phyloP scores from a whole-genome alignment of 2,888 invertebrate genomes.

The Neuroscelio doddi region DNA sequence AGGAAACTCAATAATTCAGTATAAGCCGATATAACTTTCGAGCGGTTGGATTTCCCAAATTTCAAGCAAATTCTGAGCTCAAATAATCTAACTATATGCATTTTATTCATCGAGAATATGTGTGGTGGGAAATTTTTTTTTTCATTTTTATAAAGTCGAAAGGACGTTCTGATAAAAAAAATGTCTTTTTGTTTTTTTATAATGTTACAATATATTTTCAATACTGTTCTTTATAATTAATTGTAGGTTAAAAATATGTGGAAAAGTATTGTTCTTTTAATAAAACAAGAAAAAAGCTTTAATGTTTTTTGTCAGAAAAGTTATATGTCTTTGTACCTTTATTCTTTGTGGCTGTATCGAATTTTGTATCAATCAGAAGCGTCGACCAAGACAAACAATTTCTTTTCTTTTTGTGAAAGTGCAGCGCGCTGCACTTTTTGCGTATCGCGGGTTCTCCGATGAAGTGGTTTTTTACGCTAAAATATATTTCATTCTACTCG shows the following conservation, averaged over 20 bases:
- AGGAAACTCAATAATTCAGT: constrained; percentile 2
- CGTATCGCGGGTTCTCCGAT: constrained; percentile 18
- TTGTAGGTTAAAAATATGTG: too few species aligned
- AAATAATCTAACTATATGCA: background rate
- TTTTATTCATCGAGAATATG: background rate
- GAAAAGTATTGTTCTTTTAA: too few species aligned
- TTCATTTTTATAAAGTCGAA: too few species aligned
- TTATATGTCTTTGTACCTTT: background rate
- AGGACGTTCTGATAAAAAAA: too few species aligned
- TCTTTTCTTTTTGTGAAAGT: constrained; percentile 5
- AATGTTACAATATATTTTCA: background rate
- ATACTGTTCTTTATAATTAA: too few species aligned
- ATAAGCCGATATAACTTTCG: background rate
- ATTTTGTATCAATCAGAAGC: constrained; percentile 36
- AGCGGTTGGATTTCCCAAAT: background rate
- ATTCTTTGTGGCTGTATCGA: constrained; percentile 18
- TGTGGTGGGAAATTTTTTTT: too few species aligned
- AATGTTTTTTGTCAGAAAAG: background rate
- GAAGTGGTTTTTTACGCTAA: constrained; percentile 12
- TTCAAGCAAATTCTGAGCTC: background rate
- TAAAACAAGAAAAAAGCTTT: too few species aligned
- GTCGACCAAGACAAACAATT: constrained; percentile 31
- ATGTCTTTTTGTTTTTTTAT: too few species aligned
- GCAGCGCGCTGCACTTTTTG: constrained; percentile 11
- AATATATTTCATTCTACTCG: constrained; percentile 16